phyloP scores from a whole-genome alignment of 2,113 vertebrate species.

The Uria lomvia region DNA sequence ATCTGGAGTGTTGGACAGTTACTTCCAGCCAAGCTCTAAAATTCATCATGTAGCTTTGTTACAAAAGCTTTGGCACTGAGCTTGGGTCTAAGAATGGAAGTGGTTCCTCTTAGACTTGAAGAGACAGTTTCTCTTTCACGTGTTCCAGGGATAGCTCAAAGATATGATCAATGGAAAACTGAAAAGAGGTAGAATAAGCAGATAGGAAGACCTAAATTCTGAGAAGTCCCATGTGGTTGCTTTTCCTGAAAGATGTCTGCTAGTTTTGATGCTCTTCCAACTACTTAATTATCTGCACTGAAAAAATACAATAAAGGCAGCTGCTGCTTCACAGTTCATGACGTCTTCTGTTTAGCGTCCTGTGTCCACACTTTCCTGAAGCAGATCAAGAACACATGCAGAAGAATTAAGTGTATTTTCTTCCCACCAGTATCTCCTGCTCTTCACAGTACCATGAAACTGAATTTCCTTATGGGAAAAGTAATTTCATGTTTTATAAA shows the following conservation, averaged over 20 bases:
- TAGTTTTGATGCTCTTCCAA: slow-evolving; percentile 32
- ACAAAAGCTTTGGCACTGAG: background rate
- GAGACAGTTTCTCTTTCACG: background rate
- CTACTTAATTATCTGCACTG: slow-evolving; percentile 49
- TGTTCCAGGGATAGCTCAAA: background rate
- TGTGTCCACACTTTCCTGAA: background rate
- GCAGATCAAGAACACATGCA: background rate
- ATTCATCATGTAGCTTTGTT: background rate
- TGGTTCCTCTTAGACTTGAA: background rate
- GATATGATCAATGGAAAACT: background rate
- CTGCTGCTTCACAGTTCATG: background rate
- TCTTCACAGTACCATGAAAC: background rate
- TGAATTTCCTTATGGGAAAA: background rate
- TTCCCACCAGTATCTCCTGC: background rate
- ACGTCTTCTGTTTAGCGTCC: background rate
- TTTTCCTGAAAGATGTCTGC: slow-evolving; percentile 37
- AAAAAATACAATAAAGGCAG: slow-evolving; percentile 42
- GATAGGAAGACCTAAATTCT: slow-evolving; percentile 3
- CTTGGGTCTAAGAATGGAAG: background rate
- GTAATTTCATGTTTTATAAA: background rate
- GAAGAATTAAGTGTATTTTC: background rate
- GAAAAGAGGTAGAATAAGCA: background rate
- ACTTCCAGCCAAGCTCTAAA: background rate
- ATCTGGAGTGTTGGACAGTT: background rate
- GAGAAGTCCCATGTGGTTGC: background rate